Evolutionary conservation across 2,797 vertebrate genomes (phyloP), one percentile per base, ranked within the genome.

Genomic region (Sibirionetta formosa): DNA sequence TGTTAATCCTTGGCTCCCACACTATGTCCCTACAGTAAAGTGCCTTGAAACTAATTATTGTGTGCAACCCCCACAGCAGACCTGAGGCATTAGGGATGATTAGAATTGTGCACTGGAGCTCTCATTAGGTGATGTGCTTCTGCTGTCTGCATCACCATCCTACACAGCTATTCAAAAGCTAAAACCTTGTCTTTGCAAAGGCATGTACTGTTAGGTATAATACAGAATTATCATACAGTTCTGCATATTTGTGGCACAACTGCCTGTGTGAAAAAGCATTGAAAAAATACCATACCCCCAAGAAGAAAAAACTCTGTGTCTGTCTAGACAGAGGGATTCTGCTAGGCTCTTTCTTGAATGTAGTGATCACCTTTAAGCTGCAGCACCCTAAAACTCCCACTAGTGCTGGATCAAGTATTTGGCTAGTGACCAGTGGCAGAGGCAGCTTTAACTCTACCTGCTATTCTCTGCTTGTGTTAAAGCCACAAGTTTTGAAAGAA

Each of bases 1-100:
- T 81, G 71, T 75, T 88, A 96, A 86, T 91, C 84, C 68, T 94
- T 94, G 71, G 64, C 68, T 96, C 65, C 35, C 17, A 70, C 19
- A 12, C 20, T 11, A 12, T 42, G 29, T 82, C 68, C 56, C 71
- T 68, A 63, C 68, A 85, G 60, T 77, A 82, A 94, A 94, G 53
- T 85, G 78, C 44, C 44, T 77, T 68, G 26, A 57, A 84, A 90
- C 73, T 93, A 90, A 95, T 96, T 92, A 88, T 40, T 50, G 12
- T 20, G 17, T 93, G 60, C 35, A 90, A 46, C 22, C 44, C 38
- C 38, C 63, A 78, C 23, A 46, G 51, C 86, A 90, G 70, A 88
- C 16, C 66, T 42, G 73, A 86, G 58, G 46, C 86, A 84, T 88
- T 88, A 93, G n/a, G 42, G 24, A 84, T 92, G 51, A 93, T 94